Base-by-base conservation (phyloP, 2,113 vertebrate genomes). In the Guaruba guarouba region DNA sequence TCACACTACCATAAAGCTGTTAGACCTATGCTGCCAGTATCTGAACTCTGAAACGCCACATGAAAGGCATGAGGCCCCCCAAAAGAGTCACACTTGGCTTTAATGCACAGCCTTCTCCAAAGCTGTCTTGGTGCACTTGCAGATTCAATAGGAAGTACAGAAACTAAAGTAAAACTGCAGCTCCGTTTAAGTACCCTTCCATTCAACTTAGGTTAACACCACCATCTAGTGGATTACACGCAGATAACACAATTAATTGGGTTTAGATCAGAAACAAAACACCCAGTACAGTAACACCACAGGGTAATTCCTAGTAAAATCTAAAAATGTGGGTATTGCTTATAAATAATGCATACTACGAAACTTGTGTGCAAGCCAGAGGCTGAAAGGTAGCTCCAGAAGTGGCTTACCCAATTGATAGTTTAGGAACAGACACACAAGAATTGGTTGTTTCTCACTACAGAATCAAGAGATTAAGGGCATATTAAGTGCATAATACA, bases 171-270 rank as follows among this genome's bases (percentile, higher is more conserved):
- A n/a, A 1, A 75, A 31, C 46, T 17, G 37, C 59, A 67, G 49
- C 11, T 39, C 46, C 0, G 0, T 7, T 1, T 28, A 85, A 41
- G 22, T 4, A 12, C 16, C 24, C 64, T 54, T 54, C 31, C 44
- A 24, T 22, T 68, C 49, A 68, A 70, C 15, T 80, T 46, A 4
- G 17, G 51, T 57, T 76, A 75, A 82, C 1, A 4, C 22, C 76
- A 90, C 95, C 95, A 96, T 51, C 94, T 97, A 96, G 84, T 77
- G 94, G 83, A 67, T 15, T 35, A 31, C 10, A 67, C 0, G 0
- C 18, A 57, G 33, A n/a, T 35, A n/a, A 57, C 33, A 23, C 57
- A 59, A 59, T 59, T 59, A 59, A 59, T 35, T 59, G 33, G 57
- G 57, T 59, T 59, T 59, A 59, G 57, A 59, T 35, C 20, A 3